These are phyloP conservation scores for Calliopum simillimum DNA, from an alignment of 2,888 invertebrate species.

Conservation along the genomic window DNA sequence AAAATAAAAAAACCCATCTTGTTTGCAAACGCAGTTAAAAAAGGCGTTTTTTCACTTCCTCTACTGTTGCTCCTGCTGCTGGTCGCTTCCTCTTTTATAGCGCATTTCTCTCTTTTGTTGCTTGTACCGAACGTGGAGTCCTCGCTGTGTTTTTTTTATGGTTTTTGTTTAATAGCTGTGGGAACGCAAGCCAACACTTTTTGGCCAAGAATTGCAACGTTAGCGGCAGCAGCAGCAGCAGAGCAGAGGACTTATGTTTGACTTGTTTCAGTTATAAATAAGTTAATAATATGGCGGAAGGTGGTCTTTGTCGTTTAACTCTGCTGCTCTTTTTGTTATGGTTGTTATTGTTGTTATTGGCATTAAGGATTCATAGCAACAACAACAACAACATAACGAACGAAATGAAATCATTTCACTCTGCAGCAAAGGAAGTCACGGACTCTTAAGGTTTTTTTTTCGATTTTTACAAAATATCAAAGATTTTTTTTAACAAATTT, in stretches of 20 bases:
- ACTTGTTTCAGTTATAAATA: constrained; percentile 66
- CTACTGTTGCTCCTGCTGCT: constrained; percentile 27
- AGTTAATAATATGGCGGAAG: constrained; percentile 69
- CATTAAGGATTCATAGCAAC: constrained; percentile 15
- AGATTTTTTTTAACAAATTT: no score
- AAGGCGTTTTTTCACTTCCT: constrained; percentile 29
- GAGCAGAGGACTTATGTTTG: constrained; percentile 19
- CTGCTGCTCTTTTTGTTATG: constrained; percentile 9
- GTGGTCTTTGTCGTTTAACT: constrained; percentile 56
- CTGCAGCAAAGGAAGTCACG: constrained; percentile 51
- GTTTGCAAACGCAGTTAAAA: constrained; percentile 32
- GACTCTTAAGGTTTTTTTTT: constrained; percentile 41
- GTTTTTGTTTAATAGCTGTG: constrained; percentile 48
- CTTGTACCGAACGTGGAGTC: no score
- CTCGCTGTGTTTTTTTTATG: constrained; percentile 10
- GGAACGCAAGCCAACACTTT: constrained; percentile 41
- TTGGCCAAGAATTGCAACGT: constrained; percentile 19
- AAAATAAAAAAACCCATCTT: neutral
- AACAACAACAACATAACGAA: neutral
- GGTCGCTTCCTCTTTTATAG: constrained; percentile 24
- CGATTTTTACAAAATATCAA: neutral
- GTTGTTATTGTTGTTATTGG: constrained; percentile 19
- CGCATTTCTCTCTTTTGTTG: neutral
- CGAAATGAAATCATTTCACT: constrained; percentile 19
- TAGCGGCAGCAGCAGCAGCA: neutral